phyloP scores from a whole-genome alignment of 2,888 invertebrate genomes.

The Antheraea yamamai region DNA sequence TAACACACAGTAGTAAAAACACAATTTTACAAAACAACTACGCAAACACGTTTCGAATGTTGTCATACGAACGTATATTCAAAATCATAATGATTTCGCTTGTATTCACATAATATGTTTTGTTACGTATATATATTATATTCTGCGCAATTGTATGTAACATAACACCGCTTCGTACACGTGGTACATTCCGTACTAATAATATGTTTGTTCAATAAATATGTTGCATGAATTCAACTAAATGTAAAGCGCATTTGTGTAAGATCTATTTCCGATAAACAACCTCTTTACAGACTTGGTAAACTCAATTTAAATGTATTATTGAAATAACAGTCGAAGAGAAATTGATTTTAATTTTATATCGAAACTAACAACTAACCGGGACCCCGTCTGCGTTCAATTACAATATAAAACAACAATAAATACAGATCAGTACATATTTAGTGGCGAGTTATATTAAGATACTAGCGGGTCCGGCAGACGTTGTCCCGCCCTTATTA shows the following conservation, averaged over 20 bases:
- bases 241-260: background rate
- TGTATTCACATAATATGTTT: background rate
- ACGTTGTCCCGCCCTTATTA: no score
- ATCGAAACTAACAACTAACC: background rate
- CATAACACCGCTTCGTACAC: conserved; percentile 28
- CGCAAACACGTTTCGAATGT: conserved; percentile 19
- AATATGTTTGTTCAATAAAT: background rate
- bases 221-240: background rate
- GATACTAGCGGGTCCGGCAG: no score
- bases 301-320: background rate
- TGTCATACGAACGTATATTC: conserved; percentile 10
- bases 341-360: background rate
- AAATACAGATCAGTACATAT: no score
- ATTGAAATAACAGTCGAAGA: background rate
- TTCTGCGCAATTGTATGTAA: conserved; percentile 32
- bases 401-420: no score
- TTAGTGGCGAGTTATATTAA: no score
- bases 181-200: conserved; percentile 14
- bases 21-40: conserved; percentile 18
- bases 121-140: conserved; percentile 9
- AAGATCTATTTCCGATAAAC: background rate
- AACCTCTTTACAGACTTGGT: background rate
- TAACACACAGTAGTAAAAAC: conserved; percentile 16
- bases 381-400: no score
- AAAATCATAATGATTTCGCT: conserved; percentile 19